Percentiles rank a stretch among this genome's conserved stretches.
These are phyloP conservation scores for Argynnis bischoffii DNA, from an alignment of 2,888 invertebrate genomes.

Conservation along the genomic window DNA sequence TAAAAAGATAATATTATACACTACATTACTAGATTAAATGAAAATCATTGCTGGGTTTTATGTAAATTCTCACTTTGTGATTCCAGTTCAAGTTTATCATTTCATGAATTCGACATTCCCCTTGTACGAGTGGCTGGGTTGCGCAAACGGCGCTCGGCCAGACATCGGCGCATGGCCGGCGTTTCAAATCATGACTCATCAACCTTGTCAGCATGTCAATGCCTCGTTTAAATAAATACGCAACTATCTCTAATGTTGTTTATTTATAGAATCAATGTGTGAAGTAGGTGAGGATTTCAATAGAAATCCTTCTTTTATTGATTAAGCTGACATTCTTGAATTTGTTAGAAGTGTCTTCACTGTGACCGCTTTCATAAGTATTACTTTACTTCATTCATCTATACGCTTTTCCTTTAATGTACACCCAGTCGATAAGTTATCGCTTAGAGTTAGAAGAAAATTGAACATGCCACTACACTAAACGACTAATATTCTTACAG, in stretches of 20 bases:
- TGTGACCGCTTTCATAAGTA: constrained; percentile 6
- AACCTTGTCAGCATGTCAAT: constrained; percentile 65
- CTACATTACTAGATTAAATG: too few relatives aligned
- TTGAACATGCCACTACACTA: constrained; percentile 37
- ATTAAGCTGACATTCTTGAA: constrained; percentile 24
- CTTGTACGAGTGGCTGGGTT: constrained; percentile 45
- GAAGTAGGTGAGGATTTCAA: constrained; percentile 53
- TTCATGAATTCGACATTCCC: constrained; percentile 42
- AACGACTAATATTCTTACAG: constrained; percentile 38
- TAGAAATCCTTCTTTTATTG: constrained; percentile 50
- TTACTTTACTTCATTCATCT: constrained; percentile 20
- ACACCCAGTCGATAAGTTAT: constrained; percentile 23
- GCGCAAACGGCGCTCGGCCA: constrained; percentile 53
- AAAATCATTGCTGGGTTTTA: too few relatives aligned
- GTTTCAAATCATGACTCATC: constrained; percentile 55
- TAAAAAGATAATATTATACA: too few relatives aligned
- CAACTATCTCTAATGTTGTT: constrained; percentile 58
- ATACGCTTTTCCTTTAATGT: constrained; percentile 36
- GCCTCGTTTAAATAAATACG: constrained; percentile 66
- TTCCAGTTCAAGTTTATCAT: constrained; percentile 65
- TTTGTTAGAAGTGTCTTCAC: not conserved
- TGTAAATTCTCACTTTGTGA: too few relatives aligned
- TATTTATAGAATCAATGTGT: constrained; percentile 58
- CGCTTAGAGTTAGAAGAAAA: constrained; percentile 33
- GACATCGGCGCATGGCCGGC: constrained; percentile 51